These are phyloP conservation scores for Pseudoatta argentina DNA, from an alignment of 1,140 invertebrate species.

Conservation along the genomic window DNA sequence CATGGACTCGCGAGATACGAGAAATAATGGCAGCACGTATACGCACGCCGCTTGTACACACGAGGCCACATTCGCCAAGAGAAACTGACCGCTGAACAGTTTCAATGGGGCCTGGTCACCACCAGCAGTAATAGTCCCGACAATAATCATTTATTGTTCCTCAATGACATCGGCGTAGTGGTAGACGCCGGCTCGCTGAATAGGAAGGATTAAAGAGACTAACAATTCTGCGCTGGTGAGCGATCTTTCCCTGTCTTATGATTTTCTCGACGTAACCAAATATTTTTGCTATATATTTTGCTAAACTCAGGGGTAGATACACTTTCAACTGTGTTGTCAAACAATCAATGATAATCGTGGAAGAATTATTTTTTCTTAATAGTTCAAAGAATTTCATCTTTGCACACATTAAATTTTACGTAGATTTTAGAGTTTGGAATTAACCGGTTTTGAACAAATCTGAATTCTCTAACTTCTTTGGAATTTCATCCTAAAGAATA, in stretches of 20 bases:
- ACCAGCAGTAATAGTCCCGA: constrained; percentile 76
- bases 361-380: background rate
- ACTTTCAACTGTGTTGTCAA: background rate
- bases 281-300: background rate
- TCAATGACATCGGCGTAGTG: constrained; percentile 73
- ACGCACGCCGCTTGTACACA: constrained; percentile 73
- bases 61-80: constrained; percentile 73
- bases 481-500: too few species aligned
- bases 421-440: background rate
- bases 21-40: constrained; percentile 79
- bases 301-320: background rate
- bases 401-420: background rate
- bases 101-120: constrained; percentile 71
- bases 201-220: constrained; percentile 49
- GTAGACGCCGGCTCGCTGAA: constrained; percentile 37
- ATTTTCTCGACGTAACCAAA: background rate
- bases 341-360: background rate
- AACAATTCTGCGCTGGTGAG: constrained; percentile 58
- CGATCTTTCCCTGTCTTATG: background rate
- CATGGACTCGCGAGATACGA: constrained; percentile 80
- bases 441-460: background rate
- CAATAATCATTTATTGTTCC: constrained; percentile 80
- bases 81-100: constrained; percentile 76
- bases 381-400: background rate
- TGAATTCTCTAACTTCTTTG: too few species aligned